Base-by-base conservation (phyloP, 2,113 vertebrate species). In the Nannobrachium achirus region DNA sequence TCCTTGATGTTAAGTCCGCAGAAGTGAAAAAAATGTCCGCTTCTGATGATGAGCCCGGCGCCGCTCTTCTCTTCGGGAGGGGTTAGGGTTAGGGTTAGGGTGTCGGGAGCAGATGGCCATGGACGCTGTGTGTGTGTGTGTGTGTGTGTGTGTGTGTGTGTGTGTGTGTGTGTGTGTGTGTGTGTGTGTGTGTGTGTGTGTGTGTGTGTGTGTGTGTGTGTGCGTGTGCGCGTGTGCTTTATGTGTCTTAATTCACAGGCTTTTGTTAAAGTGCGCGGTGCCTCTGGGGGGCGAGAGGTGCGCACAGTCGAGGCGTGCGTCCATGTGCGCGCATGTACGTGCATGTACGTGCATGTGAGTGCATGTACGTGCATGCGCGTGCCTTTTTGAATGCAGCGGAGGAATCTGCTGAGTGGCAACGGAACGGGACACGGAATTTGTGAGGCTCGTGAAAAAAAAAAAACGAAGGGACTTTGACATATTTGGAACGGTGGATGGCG, bases 241-340 rank as follows among this genome's bases (percentile, higher is more conserved):
- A 19, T 44, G 16, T 55, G 40, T 14, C 10, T 8, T 38, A 25
- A 44, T 19, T 56, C 52, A 38, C 38, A 33, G 20, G 38, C 11
- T 8, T 42, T n/a, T 38, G 42, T 20, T 52, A 66, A 65, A 53
- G 63, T 42, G n/a, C n/a, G n/a, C 13, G 6, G 13, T 55, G 15
- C 41, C 52, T n/a, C 41, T 6, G 39, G n/a, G n/a, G n/a, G 41
- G 18, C 13, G 8, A 11, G 13, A 8, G 20, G 19, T n/a, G 46
- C 10, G 10, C 13, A 50, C 14, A 38, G 15, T 44, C 40, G 20
- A 50, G 8, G 46, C 20, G 33, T 50, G n/a, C n/a, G n/a, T n/a
- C n/a, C n/a, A n/a, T n/a, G n/a, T n/a, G 25, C 6, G 25, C 6
- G 6, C 25, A 33, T 4, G 3, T 33, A 4, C 25, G 25, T 25